Evolutionary conservation across 2,888 invertebrate genomes (phyloP).

Genomic region (Apamea monoglypha): DNA sequence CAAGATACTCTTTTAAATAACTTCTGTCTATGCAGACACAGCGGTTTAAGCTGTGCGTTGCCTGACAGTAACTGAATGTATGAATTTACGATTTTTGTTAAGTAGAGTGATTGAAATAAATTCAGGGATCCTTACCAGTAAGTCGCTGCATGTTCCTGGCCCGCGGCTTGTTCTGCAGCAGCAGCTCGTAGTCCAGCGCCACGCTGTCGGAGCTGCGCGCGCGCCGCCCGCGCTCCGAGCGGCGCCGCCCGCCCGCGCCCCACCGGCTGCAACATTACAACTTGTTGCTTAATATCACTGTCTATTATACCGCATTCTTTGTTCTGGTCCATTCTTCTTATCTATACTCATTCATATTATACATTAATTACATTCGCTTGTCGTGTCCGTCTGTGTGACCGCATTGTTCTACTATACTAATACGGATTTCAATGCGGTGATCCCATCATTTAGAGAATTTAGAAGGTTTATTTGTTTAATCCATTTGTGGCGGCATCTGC

Average conservation of each 20-base stretch:
- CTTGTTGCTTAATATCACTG: not conserved
- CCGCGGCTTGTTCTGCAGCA: conserved; percentile 88
- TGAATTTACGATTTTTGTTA: too few species aligned
- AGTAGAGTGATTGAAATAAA: not conserved
- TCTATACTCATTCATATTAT: not conserved
- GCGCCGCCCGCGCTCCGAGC: conserved; percentile 79
- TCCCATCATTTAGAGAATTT: not conserved
- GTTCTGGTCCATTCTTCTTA: not conserved
- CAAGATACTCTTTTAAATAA: not conserved
- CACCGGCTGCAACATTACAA: conserved; percentile 26
- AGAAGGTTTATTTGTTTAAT: not conserved
- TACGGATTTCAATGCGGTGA: not conserved
- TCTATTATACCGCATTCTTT: not conserved
- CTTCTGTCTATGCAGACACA: not conserved
- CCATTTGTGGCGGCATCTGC: too few species aligned
- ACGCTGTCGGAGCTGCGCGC: conserved; percentile 91
- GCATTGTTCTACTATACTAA: not conserved
- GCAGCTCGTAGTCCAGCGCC: conserved; percentile 94
- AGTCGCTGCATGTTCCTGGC: conserved; percentile 87
- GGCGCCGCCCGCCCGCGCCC: conserved; percentile 73
- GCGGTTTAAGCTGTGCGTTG: not conserved
- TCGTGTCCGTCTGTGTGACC: not conserved
- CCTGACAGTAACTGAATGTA: not conserved
- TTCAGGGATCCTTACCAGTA: conserved; percentile 78
- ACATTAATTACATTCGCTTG: not conserved